Percentiles rank a stretch among this genome's conserved stretches.
Evolutionary conservation across 2,888 invertebrate species (phyloP).

Genomic region (Acrobeloides nanus): DNA sequence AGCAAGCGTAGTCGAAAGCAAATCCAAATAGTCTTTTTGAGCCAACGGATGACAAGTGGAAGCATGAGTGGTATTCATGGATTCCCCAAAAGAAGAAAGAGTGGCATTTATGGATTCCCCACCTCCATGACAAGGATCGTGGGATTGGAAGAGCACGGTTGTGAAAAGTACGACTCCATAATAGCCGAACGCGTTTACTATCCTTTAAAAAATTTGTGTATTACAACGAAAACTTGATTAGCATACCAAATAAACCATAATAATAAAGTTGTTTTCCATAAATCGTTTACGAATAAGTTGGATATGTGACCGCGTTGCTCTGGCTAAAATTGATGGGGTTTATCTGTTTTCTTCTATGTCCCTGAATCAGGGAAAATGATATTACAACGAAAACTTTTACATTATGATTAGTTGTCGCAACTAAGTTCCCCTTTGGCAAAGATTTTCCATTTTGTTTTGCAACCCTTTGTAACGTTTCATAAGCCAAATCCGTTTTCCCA

Average conservation of each 20-base stretch:
- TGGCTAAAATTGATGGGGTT: constrained; percentile 28
- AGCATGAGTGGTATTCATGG: neutral
- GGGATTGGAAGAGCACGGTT: constrained; percentile 76
- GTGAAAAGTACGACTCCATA: constrained; percentile 78
- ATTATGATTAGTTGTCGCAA: constrained; percentile 60
- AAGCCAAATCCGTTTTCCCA: constrained; percentile 77
- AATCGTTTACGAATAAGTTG: constrained; percentile 66
- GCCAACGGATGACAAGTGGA: constrained; percentile 62
- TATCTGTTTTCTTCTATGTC: too few species aligned
- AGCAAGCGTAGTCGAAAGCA: constrained; percentile 84
- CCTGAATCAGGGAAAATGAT: too few species aligned
- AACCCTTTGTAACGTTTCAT: constrained; percentile 74
- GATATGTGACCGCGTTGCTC: constrained; percentile 55
- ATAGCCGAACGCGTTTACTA: constrained; percentile 73
- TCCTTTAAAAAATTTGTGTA: constrained; percentile 29
- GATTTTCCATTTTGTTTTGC: constrained; percentile 80
- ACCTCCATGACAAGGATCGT: constrained; percentile 57
- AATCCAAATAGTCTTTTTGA: constrained; percentile 80
- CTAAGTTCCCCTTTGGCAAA: constrained; percentile 75
- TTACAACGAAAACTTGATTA: neutral
- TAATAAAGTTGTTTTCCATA: constrained; percentile 74
- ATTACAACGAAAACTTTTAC: too few species aligned
- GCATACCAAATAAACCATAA: constrained; percentile 85
- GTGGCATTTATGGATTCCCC: constrained; percentile 32
- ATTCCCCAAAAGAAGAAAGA: too few species aligned